A percentile compares a stretch with the other conserved stretches of the same genome.
phyloP scores from a whole-genome alignment of 2,797 vertebrate species.

The Pyrocephalus nanus region DNA sequence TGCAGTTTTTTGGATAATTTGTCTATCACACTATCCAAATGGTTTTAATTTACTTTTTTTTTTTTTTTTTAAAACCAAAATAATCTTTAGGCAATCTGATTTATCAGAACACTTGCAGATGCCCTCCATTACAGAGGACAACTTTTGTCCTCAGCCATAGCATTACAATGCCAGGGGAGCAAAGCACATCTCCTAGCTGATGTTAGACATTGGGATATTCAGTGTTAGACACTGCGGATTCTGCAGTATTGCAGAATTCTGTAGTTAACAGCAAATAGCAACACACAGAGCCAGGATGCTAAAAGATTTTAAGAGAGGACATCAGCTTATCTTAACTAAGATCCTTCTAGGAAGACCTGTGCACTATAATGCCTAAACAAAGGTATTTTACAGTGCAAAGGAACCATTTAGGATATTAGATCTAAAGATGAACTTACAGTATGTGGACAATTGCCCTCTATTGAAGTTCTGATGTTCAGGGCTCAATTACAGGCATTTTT shows the following conservation, averaged over 20 bases:
- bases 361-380: not conserved
- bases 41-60: not conserved
- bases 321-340: not conserved
- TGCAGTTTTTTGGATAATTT: not conserved
- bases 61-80: not conserved
- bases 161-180: not conserved
- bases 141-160: not conserved
- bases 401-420: not conserved
- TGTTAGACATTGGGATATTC: not conserved
- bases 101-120: not conserved
- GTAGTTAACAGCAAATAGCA: not conserved
- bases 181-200: not conserved
- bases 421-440: not conserved
- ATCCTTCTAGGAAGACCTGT: not conserved
- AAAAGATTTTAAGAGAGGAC: not conserved
- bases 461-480: not conserved
- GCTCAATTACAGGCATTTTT: not conserved
- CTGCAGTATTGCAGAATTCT: not conserved
- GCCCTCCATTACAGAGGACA: not conserved
- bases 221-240: not conserved
- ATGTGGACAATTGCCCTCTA: not conserved
- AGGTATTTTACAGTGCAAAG: not conserved
- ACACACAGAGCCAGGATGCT: not conserved
- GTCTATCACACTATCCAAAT: not conserved
- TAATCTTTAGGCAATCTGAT: not conserved